Percentiles rank a stretch among this genome's conserved stretches.
Conservation (phyloP, 2,797 vertebrate species). For the Yasuhikotakia modesta region DNA sequence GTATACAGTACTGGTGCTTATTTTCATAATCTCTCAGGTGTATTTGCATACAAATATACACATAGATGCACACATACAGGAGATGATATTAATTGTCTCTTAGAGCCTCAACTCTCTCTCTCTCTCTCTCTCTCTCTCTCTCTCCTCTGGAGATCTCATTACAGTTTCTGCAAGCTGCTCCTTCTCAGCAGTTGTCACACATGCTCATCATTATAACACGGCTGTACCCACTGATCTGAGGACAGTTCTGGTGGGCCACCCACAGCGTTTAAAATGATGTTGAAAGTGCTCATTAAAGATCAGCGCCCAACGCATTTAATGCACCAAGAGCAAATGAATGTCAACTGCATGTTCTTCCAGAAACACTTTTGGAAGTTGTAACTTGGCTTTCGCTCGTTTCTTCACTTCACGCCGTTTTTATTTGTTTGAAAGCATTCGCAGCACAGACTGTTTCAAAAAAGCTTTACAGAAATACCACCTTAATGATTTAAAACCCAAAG, state of each 20-base stretch:
- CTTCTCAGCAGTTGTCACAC: conserved; percentile 66
- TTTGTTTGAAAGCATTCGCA: too few relatives aligned
- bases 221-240: conserved; percentile 62
- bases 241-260: conserved; percentile 28
- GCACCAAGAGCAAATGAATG: conserved; percentile 9
- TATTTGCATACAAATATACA: conserved; percentile 21
- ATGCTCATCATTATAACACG: conserved; percentile 62
- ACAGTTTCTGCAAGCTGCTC: conserved; percentile 78
- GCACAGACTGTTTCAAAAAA: too few relatives aligned
- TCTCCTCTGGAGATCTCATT: conserved; percentile 83
- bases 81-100: conserved; percentile 77
- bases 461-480: too few relatives aligned
- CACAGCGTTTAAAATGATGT: conserved; percentile 26
- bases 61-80: conserved; percentile 38
- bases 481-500: too few relatives aligned
- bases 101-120: conserved; percentile 63
- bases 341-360: background rate
- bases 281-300: conserved; percentile 27
- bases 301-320: background rate
- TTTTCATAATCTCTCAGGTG: conserved; percentile 14
- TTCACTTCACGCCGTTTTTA: too few relatives aligned
- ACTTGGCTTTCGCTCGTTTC: background rate
- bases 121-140: conserved; percentile 47
- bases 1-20: background rate
- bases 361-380: background rate